Base-by-base conservation (phyloP, 2,113 vertebrate genomes). In the Gasterosteus aculeatus region DNA sequence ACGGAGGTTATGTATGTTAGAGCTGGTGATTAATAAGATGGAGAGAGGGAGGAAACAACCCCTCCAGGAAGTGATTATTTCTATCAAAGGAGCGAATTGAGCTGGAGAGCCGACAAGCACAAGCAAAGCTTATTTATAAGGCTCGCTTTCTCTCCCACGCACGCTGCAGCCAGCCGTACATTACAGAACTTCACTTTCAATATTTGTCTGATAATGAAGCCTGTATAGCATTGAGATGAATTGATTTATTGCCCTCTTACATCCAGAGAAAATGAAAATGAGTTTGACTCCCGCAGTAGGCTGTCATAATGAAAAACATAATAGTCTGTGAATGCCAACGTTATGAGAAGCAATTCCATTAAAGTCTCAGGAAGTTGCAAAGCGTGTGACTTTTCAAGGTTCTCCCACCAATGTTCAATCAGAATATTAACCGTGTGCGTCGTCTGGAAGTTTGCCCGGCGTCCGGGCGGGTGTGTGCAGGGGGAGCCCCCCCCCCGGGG, bases 321-420 rank as follows among this genome's bases (percentile, higher is more conserved):
- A 88, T 80, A 80, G 83, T 68, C 10, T 4, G 63, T 68, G 87
- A 88, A 87, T 84, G 85, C 82, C 84, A 88, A 74, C 79, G 72
- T 89, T 91, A 84, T 83, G 71, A 85, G 77, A 87, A 57, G 85
- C 90, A 91, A 89, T 92, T 88, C 85, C 82, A 85, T 90, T 89
- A 75, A 86, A 82, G 88, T 47, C 19, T 75, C 75, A 31, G 59
- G 84, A 88, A 91, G 89, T 87, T 90, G 82, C 73, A 81, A 76
- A 64, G 69, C 61, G 38, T 65, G 75, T 81, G 85, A 88, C 86
- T 91, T 86, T 79, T 90, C 88, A 91, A 88, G 84, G 89, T 91
- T 88, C 77, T 83, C 81, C 66, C 38, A 62, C 69, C 78, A 84
- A 88, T 78, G 75, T 86, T 80, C 71, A 85, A 71, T 88, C 82